Percentiles rank a stretch among this genome's conserved stretches.
Evolutionary conservation across 2,113 vertebrate species (phyloP).

Genomic region (Nycticryphes semicollaris): DNA sequence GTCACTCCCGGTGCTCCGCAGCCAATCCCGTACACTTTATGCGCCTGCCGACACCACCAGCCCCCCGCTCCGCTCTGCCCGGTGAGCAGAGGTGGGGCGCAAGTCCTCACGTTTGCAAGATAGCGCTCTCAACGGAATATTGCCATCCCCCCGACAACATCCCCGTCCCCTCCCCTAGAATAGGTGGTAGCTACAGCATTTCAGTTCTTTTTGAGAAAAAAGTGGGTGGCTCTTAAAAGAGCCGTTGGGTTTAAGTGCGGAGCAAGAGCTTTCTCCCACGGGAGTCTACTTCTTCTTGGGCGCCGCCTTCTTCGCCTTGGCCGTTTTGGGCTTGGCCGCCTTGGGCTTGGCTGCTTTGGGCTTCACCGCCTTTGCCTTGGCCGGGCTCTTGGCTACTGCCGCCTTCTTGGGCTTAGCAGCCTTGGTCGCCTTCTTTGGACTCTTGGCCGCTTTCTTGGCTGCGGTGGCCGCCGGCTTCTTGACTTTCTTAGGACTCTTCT

Average conservation of each 20-base stretch:
- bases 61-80: accelerated
- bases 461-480: no score
- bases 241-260: constrained; percentile 55
- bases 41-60: accelerated
- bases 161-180: accelerated
- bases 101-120: no score
- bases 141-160: accelerated
- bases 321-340: no score
- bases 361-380: no score
- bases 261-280: neutral
- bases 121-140: accelerated
- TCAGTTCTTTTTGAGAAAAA: neutral
- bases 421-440: no score
- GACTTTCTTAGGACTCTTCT: no score
- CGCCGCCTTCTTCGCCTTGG: no score
- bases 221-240: constrained; percentile 78
- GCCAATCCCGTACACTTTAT: neutral
- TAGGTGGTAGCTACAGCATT: accelerated
- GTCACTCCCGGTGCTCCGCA: accelerated
- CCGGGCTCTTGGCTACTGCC: no score
- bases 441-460: no score
- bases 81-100: accelerated
- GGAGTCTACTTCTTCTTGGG: neutral
- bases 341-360: no score
- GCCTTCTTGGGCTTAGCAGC: no score